These are phyloP conservation scores for Dicentrarchus labrax DNA, from an alignment of 2,113 vertebrate genomes.

Conservation along the genomic window DNA sequence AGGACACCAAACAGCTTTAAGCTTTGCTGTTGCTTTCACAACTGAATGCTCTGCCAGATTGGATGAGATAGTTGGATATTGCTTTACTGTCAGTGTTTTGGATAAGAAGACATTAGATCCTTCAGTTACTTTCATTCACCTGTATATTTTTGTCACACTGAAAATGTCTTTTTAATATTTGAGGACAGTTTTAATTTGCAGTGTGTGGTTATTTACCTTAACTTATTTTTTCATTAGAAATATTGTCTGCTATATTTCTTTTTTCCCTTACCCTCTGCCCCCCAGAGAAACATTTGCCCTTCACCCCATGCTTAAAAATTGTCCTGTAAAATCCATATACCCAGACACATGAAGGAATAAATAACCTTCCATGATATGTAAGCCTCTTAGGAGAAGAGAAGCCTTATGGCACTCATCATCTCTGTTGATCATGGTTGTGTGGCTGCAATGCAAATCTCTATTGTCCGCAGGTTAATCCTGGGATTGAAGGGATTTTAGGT, in stretches of 20 bases:
- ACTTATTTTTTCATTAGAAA: neutral
- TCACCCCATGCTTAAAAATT: conserved; percentile 6
- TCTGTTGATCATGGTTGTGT: conserved; percentile 48
- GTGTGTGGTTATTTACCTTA: too few relatives aligned
- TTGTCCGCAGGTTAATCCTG: conserved; percentile 66
- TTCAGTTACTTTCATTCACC: neutral
- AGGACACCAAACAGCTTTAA: neutral
- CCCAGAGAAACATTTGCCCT: conserved; percentile 2
- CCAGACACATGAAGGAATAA: conserved; percentile 33
- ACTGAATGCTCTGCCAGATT: conserved; percentile 6
- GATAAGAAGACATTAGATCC: neutral
- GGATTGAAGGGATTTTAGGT: conserved; percentile 58
- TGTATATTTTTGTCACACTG: neutral
- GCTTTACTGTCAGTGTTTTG: neutral
- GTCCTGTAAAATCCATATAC: conserved; percentile 47
- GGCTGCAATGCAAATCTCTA: conserved; percentile 55
- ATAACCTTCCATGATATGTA: conserved; percentile 59
- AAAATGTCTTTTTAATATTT: neutral
- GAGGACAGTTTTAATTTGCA: neutral
- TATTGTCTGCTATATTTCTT: neutral
- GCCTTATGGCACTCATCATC: conserved; percentile 65
- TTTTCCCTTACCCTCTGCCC: neutral
- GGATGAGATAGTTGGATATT: neutral
- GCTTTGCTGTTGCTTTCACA: conserved; percentile 15
- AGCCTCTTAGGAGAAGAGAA: conserved; percentile 59